Base-by-base conservation (phyloP, 2,888 invertebrate species). In the Norana najaformis region DNA sequence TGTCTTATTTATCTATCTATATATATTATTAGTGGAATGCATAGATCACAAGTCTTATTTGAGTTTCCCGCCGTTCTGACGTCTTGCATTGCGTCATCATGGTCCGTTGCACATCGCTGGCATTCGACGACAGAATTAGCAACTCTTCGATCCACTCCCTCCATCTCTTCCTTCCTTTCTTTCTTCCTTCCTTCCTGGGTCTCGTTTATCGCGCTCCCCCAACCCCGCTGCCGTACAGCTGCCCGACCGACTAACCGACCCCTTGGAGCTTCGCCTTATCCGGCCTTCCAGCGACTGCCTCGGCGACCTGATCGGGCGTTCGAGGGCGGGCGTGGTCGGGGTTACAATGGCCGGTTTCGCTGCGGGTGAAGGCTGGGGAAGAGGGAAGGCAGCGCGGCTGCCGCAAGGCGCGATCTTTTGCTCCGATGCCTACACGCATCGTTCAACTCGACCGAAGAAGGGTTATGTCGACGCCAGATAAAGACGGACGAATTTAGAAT, bases 41-140 rank as follows among this genome's bases (percentile, higher is more conserved):
- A 69, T 69, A 69, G 69, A 69, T 69, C 69, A 69, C 69, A 3
- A 69, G 69, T 69, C 69, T 69, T 69, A 69, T 69, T 69, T 69
- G 69, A 69, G 69, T 69, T n/a, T 69, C 69, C 69, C 69, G 69
- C 69, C 69, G 69, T 69, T 69, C 69, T 69, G 69, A 69, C 69
- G 11, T 69, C 69, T 69, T 69, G 69, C 30, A n/a, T 69, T n/a
- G 69, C n/a, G 69, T n/a, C n/a, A n/a, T n/a, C n/a, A 69, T 13
- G 69, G 69, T 69, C 69, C 8, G 69, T n/a, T 69, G n/a, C 69
- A 4, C 69, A 69, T 69, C 30, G 69, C 69, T 69, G n/a, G 69
- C 69, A 69, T n/a, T 69, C 69, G 69, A 69, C 69, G 69, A 69
- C n/a, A 69, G 69, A 69, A 69, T 69, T 69, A 69, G 69, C 69